Conservation (phyloP, 1,140 invertebrate species). For the Trachelipus rathkii region DNA sequence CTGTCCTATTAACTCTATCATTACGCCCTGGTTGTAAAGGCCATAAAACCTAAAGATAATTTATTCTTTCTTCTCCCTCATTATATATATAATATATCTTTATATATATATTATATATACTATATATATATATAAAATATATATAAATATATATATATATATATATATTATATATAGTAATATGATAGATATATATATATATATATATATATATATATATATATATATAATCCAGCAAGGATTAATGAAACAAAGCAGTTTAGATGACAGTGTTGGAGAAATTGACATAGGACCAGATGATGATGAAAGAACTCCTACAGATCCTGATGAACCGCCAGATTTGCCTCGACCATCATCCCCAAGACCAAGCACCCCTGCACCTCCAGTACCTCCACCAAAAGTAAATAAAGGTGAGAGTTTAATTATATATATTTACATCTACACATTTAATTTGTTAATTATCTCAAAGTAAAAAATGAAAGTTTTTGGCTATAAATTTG, state of each 20-base stretch:
- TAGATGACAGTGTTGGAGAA: conserved; percentile 77
- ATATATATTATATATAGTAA: background rate
- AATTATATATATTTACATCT: background rate
- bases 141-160: background rate
- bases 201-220: conserved; percentile 22
- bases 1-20: no score
- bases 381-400: conserved; percentile 47
- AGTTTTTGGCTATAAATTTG: no score
- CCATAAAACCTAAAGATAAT: no score
- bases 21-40: no score
- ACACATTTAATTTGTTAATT: background rate
- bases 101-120: no score
- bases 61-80: no score
- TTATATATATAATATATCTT: no score
- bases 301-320: conserved; percentile 47
- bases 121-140: no score
- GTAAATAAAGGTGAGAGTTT: conserved; percentile 22
- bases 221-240: conserved; percentile 55
- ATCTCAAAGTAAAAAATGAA: background rate
- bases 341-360: conserved; percentile 54
- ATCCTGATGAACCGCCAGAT: conserved; percentile 49
- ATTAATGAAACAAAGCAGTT: conserved; percentile 87
- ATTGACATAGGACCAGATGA: conserved; percentile 55
- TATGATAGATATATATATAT: background rate
- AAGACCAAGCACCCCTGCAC: conserved; percentile 54